These are phyloP conservation scores for Oryzias javanicus DNA, from an alignment of 2,113 vertebrate genomes.

Conservation along the genomic window DNA sequence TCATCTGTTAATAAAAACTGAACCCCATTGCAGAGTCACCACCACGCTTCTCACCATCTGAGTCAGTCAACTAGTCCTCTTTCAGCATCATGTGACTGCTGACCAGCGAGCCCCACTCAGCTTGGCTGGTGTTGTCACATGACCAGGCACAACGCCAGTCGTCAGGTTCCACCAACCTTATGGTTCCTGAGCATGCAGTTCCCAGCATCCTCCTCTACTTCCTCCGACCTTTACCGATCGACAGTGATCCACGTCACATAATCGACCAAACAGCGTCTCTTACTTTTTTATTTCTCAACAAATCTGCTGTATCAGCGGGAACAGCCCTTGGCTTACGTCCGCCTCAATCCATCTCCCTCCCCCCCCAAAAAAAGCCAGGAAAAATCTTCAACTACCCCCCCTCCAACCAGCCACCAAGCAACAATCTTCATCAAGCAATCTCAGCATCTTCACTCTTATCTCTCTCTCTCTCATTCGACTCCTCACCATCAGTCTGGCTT, in stretches of 20 bases:
- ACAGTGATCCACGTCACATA: constrained; percentile 93
- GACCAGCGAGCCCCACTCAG: constrained; percentile 98
- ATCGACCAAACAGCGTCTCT: constrained; percentile 94
- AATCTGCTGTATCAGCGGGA: constrained; percentile 90
- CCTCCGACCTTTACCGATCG: constrained; percentile 97
- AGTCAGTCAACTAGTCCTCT: constrained; percentile 99
- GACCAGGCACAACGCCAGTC: constrained; percentile 96
- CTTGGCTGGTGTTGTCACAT: constrained; percentile 99
- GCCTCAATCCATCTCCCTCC: constrained; percentile 81
- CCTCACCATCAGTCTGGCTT: constrained; percentile 98
- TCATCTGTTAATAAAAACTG: constrained; percentile 99
- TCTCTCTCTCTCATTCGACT: too few relatives aligned
- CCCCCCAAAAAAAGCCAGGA: constrained; percentile 86
- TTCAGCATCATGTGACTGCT: constrained; percentile 99
- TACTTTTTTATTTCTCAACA: constrained; percentile 91
- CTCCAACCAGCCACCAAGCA: constrained; percentile 91
- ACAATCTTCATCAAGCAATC: too few relatives aligned
- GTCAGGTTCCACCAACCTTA: constrained; percentile 97
- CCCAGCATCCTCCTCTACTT: constrained; percentile 87
- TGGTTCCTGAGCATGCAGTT: constrained; percentile 99
- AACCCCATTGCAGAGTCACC: constrained; percentile 99
- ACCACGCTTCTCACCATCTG: constrained; percentile 99
- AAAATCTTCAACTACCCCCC: constrained; percentile 88
- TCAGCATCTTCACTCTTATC: too few relatives aligned
- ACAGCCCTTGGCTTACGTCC: constrained; percentile 93